A percentile compares a stretch with the other conserved stretches of the same genome.
Evolutionary conservation across 2,888 invertebrate species (phyloP).

Genomic region (Drosophila birchii): DNA sequence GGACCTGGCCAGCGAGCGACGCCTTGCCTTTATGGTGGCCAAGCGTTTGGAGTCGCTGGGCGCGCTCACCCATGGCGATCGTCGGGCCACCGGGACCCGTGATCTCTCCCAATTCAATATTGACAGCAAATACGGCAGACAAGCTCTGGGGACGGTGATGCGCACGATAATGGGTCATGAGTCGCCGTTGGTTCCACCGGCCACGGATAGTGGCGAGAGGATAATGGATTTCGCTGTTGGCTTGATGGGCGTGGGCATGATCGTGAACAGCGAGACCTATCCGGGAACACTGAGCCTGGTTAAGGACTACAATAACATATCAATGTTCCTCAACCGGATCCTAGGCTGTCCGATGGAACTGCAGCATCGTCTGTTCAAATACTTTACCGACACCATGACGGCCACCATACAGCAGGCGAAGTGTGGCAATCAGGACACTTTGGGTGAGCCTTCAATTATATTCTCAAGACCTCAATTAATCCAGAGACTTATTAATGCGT

Average conservation of each 20-base stretch:
- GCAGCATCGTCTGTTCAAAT: conserved; percentile 98
- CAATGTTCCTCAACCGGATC: conserved; percentile 98
- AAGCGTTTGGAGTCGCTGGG: conserved; percentile 98
- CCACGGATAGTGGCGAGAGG: conserved; percentile 95
- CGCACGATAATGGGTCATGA: conserved; percentile 97
- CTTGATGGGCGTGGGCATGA: conserved; percentile 97
- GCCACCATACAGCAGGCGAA: conserved; percentile 97
- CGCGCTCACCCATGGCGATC: conserved; percentile 99
- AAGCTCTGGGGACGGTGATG: conserved; percentile 97
- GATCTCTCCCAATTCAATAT: conserved; percentile 99
- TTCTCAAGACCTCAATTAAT: too few species aligned
- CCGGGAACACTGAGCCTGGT: conserved; percentile 93
- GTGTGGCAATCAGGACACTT: conserved; percentile 95
- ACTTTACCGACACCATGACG: conserved; percentile 97
- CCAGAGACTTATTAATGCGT: not conserved
- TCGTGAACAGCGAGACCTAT: conserved; percentile 92
- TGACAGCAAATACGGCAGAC: conserved; percentile 98
- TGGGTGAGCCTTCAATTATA: conserved; percentile 85
- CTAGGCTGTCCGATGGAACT: conserved; percentile 98
- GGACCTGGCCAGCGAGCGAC: conserved; percentile 97
- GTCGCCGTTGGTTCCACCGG: conserved; percentile 92
- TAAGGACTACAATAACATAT: conserved; percentile 98
- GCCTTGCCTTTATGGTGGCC: conserved; percentile 98
- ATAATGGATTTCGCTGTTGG: conserved; percentile 97
- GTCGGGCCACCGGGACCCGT: conserved; percentile 97